Evolutionary conservation across 92 coral and sea anemone species (phyloP).

Genomic region (Desmophyllum pertusum): DNA sequence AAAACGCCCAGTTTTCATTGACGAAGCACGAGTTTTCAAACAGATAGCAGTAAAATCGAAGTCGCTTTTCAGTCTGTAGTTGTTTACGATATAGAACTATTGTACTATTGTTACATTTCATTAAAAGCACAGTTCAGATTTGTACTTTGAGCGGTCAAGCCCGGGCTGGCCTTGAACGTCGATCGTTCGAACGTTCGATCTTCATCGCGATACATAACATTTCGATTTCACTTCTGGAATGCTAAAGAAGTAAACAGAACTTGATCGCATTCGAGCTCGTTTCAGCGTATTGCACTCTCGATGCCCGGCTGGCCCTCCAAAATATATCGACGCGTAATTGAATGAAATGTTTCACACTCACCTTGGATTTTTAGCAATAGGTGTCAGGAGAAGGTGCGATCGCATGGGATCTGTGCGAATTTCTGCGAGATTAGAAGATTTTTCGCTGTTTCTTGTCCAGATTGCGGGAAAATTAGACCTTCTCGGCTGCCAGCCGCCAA

Average conservation of each 20-base stretch:
- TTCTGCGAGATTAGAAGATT: background rate
- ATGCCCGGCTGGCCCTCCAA: background rate
- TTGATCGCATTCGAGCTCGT: background rate
- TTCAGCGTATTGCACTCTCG: background rate
- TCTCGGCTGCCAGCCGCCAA: conserved; percentile 18
- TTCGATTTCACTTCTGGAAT: background rate
- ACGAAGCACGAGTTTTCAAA: conserved; percentile 1
- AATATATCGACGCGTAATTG: conserved; percentile 20
- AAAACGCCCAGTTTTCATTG: background rate
- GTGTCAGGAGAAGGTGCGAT: background rate
- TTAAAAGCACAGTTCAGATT: background rate
- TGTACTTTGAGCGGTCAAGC: conserved; percentile 15
- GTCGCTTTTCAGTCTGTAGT: conserved; percentile 17
- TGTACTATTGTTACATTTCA: conserved; percentile 45
- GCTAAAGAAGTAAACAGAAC: too few species aligned
- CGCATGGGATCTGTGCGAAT: background rate
- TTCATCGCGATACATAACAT: background rate
- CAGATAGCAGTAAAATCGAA: background rate
- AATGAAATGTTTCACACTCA: conserved; percentile 46
- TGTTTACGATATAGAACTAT: conserved; percentile 46
- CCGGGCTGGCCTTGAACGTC: background rate
- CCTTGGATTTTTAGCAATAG: conserved; percentile 6
- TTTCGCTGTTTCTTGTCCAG: background rate
- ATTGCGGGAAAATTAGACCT: conserved; percentile 10
- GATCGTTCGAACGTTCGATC: background rate